Base-by-base conservation (phyloP, 1,140 invertebrate genomes). In the Drosophila sproati region DNA sequence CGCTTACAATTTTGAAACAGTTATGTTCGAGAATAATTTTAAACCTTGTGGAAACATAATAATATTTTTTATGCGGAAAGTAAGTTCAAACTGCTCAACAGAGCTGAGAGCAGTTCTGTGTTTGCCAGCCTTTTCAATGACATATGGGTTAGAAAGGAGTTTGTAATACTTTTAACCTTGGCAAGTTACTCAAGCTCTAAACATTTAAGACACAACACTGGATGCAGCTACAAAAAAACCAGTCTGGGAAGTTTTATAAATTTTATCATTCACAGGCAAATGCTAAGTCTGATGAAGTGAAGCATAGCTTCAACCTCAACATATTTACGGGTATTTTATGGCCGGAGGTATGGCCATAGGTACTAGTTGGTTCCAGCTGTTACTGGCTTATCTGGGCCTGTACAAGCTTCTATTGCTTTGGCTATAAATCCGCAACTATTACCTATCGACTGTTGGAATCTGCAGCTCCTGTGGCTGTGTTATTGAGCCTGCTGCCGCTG, bases 231-330 rank as follows among this genome's bases (percentile, higher is more conserved):
- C 3, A 37, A 8, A 6, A 6, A 68, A 50, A 57, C 45, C 28
- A 6, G 35, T 4, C 10, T 56, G 8, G 43, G 10, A 8, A 34
- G 5, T 67, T 70, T 54, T 54, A 70, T 70, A 28, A n/a, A 20
- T 37, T 29, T 70, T 61, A 70, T 70, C 67, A 70, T 47, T 70
- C 32, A 45, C 32, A 35, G n/a, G 50, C 50, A 70, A 70, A 70
- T 70, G 57, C 54, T 70, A 70, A 69, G 64, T 55, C 43, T 6
- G 6, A 32, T 51, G 45, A 41, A 43, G 39, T 10, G 10, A 37
- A 69, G 52, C 56, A 29, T 52, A 61, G 52, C 37, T 50, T 52
- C 45, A 41, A 45, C 41, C 31, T n/a, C n/a, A n/a, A n/a, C n/a
- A 37, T 28, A 35, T 45, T 66, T 66, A 28, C 12, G 29, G 20